Evolutionary conservation across 1,140 invertebrate species (phyloP).

Genomic region (Wiebesia pumilae): DNA sequence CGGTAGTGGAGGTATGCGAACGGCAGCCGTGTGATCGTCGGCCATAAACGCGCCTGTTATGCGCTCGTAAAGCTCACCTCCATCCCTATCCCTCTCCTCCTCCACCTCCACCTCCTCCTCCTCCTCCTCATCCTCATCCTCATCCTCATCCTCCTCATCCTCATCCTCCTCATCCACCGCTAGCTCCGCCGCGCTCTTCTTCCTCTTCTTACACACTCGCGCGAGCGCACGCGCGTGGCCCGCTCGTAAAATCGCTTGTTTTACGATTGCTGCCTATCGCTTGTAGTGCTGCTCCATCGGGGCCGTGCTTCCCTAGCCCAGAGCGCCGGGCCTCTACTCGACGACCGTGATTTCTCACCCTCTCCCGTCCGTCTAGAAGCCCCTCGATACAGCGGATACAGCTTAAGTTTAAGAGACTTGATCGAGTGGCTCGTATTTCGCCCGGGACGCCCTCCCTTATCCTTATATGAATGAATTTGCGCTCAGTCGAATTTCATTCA

Average conservation of each 20-base stretch:
- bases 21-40: constrained; percentile 69
- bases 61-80: constrained; percentile 73
- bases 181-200: constrained; percentile 34
- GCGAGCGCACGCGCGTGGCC: constrained; percentile 34
- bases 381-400: constrained; percentile 35
- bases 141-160: constrained; percentile 61
- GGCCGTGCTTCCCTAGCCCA: constrained; percentile 1
- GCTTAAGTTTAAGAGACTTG: constrained; percentile 40
- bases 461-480: constrained; percentile 51
- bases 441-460: not conserved
- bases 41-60: constrained; percentile 75
- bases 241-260: constrained; percentile 72
- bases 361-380: not conserved
- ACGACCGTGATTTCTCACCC: not conserved
- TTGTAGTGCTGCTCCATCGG: constrained; percentile 66
- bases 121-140: constrained; percentile 49
- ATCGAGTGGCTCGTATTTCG: constrained; percentile 46
- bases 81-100: constrained; percentile 45
- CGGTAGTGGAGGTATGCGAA: constrained; percentile 67
- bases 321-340: not conserved
- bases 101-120: constrained; percentile 30
- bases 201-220: constrained; percentile 22
- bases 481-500: constrained; percentile 48
- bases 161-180: constrained; percentile 40
- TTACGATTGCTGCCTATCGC: constrained; percentile 73